These are phyloP conservation scores for Dipodomys spectabilis DNA, from an alignment of 2,113 vertebrate genomes.

Conservation along the genomic window DNA sequence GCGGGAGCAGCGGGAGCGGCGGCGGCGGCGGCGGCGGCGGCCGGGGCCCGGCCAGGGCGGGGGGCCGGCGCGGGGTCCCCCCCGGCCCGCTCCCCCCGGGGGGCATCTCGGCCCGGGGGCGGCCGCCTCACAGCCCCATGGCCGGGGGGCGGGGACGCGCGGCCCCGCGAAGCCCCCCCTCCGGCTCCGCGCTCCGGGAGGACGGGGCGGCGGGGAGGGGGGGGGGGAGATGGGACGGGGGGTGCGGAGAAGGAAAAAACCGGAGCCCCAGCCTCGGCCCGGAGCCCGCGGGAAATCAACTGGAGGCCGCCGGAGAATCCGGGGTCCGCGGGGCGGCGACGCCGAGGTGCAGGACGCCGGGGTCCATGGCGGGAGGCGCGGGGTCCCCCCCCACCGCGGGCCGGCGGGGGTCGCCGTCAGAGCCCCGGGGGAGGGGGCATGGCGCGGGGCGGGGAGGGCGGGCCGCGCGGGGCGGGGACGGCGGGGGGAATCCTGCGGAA, in stretches of 20 bases:
- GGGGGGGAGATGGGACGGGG: conserved; percentile 18
- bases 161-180: conserved; percentile 76
- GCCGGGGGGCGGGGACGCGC: conserved; percentile 68
- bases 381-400: conserved; percentile 65
- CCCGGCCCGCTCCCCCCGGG: conserved; percentile 76
- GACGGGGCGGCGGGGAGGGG: too few species aligned
- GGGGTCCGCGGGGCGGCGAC: conserved; percentile 62
- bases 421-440: conserved; percentile 78
- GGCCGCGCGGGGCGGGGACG: background rate
- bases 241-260: conserved; percentile 32
- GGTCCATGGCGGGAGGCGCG: conserved; percentile 70
- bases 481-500: conserved; percentile 79
- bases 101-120: conserved; percentile 78
- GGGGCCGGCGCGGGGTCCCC: conserved; percentile 78
- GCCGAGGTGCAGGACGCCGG: conserved; percentile 73
- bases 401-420: conserved; percentile 72
- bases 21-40: conserved; percentile 72
- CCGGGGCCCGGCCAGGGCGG: conserved; percentile 72
- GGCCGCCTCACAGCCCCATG: conserved; percentile 78
- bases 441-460: conserved; percentile 58
- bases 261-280: conserved; percentile 68
- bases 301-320: conserved; percentile 72
- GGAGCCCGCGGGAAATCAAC: conserved; percentile 73
- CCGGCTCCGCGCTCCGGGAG: conserved; percentile 70
- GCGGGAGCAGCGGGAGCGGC: conserved; percentile 11